Conservation (phyloP, 2,888 invertebrate genomes). For the Papilio demoleus region DNA sequence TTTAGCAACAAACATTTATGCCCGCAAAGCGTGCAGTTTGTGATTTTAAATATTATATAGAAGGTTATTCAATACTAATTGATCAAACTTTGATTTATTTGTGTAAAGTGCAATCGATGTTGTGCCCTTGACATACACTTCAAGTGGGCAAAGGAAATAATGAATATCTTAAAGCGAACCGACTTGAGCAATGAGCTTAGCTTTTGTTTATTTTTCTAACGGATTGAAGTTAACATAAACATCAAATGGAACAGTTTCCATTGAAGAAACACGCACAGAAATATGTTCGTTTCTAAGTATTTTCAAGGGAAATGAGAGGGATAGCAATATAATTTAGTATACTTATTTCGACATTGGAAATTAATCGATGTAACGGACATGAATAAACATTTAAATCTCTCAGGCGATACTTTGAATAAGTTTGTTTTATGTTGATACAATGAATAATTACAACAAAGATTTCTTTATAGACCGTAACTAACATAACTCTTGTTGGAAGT, state of each 20-base stretch:
- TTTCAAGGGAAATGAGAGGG: neutral
- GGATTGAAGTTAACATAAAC: constrained; percentile 10
- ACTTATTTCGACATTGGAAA: neutral
- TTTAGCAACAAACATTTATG: neutral
- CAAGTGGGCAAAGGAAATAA: constrained; percentile 15
- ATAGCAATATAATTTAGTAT: neutral
- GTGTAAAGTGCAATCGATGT: constrained; percentile 33
- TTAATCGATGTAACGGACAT: neutral
- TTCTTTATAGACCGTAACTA: neutral
- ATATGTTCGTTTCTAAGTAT: neutral
- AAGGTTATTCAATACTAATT: constrained; percentile 20
- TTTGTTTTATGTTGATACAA: neutral
- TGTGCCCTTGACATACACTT: constrained; percentile 22
- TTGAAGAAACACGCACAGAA: neutral
- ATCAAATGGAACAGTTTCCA: neutral
- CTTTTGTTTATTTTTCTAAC: constrained; percentile 19
- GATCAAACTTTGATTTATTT: constrained; percentile 28
- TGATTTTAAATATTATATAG: neutral
- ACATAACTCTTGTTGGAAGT: neutral
- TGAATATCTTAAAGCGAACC: constrained; percentile 17
- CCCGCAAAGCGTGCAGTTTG: constrained; percentile 13
- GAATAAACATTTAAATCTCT: neutral
- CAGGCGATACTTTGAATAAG: neutral
- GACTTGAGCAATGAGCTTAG: constrained; percentile 13
- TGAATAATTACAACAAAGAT: neutral